phyloP scores from a whole-genome alignment of 1,140 invertebrate species.

The Leptonema lineaticorne region DNA sequence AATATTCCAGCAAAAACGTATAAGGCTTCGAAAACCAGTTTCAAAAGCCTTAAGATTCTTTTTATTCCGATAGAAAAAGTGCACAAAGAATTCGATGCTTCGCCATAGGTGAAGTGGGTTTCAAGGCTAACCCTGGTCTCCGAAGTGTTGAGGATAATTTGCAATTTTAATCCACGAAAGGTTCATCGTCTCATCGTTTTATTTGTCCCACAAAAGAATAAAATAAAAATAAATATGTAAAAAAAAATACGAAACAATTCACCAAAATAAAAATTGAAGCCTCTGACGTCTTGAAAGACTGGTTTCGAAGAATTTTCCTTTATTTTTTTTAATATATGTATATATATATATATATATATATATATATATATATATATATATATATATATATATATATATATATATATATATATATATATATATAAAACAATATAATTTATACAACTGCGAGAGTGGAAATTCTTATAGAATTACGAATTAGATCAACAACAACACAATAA shows the following conservation, averaged over 20 bases:
- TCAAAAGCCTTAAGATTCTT: background rate
- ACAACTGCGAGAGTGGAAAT: too few relatives aligned
- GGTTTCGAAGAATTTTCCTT: background rate
- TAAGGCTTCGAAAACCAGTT: conserved; percentile 1
- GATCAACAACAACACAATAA: too few relatives aligned
- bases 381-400: too few relatives aligned
- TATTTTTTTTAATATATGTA: too few relatives aligned
- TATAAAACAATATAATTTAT: too few relatives aligned
- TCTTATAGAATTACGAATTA: too few relatives aligned
- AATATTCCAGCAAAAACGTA: background rate
- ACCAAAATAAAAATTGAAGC: too few relatives aligned
- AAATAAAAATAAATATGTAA: background rate
- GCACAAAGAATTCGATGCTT: conserved; percentile 1
- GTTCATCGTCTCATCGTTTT: background rate
- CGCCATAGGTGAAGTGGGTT: background rate
- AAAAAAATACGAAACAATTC: too few relatives aligned
- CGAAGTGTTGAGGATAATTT: conserved; percentile 6
- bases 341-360: too few relatives aligned
- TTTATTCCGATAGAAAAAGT: conserved; percentile 7
- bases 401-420: too few relatives aligned
- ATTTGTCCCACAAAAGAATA: background rate
- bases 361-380: too few relatives aligned
- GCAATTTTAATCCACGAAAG: conserved; percentile 16
- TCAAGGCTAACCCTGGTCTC: background rate
- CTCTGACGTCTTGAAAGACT: background rate